Base-by-base conservation (phyloP, 2,888 invertebrate genomes). In the Drosophila suboccidentalis region DNA sequence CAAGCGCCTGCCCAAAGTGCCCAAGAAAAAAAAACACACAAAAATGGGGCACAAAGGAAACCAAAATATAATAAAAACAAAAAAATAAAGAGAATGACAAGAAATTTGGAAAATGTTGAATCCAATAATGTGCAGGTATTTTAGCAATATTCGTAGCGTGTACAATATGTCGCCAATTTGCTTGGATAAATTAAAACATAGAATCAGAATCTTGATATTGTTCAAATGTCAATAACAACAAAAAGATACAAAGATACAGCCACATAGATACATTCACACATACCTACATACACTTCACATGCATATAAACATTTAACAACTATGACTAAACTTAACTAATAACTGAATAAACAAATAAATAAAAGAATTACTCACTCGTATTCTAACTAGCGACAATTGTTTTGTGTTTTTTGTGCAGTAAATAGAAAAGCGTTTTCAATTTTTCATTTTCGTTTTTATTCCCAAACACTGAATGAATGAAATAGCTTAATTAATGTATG, bases 121-220 rank as follows among this genome's bases (percentile, higher is more conserved):
- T 68, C 66, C 13, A 67, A 26, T 26, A 26, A 46, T 68, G 64
- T 78, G 72, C 85, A 87, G 85, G 82, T 85, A 85, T 87, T 87
- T 87, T 85, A 85, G 87, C 82, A 80, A 82, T 87, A 82, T 82
- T 80, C 65, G 82, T 85, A 84, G 84, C 84, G 75, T 84, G 84
- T 84, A 84, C 82, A 81, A 87, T 72, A 85, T 80, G 74, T 80
- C 82, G 83, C 84, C 79, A 72, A 73, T 73, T 76, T 76, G 75
- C 87, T 83, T 80, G 29, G 29, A 29, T 29, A 29, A 66, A 49
- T 68, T 63, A 70, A 70, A n/a, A n/a, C n/a, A n/a, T 72, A 69
- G 57, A 70, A 62, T 59, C 79, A 69, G 57, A 71, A 62, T 59
- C 79, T 67, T 71, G 70, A 62, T 59, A 77, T 67, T 71, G 70